Percentiles rank a stretch among this genome's conserved stretches.
phyloP scores from a whole-genome alignment of 1,140 invertebrate genomes.

The Bombus breviceps region DNA sequence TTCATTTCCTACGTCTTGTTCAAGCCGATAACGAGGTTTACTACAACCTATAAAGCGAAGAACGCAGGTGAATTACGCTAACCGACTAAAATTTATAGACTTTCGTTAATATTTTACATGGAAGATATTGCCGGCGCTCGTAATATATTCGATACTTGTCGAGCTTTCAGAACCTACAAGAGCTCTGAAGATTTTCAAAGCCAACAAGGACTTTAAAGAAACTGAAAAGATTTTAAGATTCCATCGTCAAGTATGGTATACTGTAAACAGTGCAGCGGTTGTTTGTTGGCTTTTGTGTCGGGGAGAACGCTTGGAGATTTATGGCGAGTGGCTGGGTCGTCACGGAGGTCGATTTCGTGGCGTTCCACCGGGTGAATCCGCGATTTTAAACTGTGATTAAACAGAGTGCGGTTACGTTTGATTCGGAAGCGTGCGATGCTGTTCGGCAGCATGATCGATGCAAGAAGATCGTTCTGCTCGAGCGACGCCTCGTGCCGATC shows the following conservation, averaged over 20 bases:
- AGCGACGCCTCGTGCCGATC: not conserved
- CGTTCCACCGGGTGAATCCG: not conserved
- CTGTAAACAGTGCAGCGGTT: not conserved
- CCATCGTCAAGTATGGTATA: not conserved
- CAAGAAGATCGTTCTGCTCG: conserved; percentile 4
- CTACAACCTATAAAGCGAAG: too few relatives aligned
- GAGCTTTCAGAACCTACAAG: too few relatives aligned
- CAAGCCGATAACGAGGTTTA: too few relatives aligned
- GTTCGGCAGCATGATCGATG: conserved; percentile 8
- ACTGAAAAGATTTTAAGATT: not conserved
- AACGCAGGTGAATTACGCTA: too few relatives aligned
- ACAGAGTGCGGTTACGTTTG: not conserved
- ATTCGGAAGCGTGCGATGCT: not conserved
- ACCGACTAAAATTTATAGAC: too few relatives aligned
- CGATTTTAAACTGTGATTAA: conserved; percentile 20
- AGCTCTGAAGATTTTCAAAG: not conserved
- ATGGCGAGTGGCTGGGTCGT: conserved; percentile 4
- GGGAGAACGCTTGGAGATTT: not conserved
- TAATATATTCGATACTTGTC: too few relatives aligned
- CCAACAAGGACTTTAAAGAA: not conserved
- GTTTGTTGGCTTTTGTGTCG: not conserved
- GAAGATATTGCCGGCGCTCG: too few relatives aligned
- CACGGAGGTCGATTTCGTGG: conserved; percentile 12
- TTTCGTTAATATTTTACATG: too few relatives aligned
- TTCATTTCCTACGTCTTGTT: too few relatives aligned